Percentiles rank a stretch among this genome's conserved stretches.
Conservation (phyloP, 2,797 vertebrate genomes). For the Chelonia mydas region DNA sequence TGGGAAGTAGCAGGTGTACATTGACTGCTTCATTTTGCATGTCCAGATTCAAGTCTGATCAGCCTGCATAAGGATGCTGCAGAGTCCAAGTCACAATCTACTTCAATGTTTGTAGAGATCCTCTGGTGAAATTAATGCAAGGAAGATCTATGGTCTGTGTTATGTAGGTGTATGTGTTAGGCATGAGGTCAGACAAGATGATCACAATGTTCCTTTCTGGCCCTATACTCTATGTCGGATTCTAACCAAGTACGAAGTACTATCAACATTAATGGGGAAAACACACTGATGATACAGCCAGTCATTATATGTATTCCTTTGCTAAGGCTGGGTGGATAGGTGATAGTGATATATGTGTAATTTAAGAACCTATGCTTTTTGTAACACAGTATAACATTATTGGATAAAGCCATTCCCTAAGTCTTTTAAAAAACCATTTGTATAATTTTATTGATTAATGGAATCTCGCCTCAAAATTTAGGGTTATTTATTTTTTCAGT, state of each 20-base stretch:
- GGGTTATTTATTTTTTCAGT: slow-evolving; percentile 30
- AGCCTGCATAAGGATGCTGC: neutral
- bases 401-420: neutral
- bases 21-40: neutral
- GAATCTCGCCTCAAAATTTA: fast-evolving
- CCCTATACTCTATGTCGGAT: neutral
- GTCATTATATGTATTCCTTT: neutral
- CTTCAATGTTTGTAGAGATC: neutral
- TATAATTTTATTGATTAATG: neutral
- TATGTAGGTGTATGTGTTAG: neutral
- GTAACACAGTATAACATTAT: fast-evolving
- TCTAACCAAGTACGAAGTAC: neutral
- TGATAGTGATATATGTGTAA: fast-evolving
- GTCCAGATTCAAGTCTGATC: neutral
- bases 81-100: neutral
- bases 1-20: neutral
- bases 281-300: neutral
- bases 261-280: neutral
- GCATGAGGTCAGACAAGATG: neutral
- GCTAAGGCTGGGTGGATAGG: neutral
- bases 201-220: neutral
- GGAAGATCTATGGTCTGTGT: neutral
- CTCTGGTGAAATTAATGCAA: neutral
- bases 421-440: neutral
- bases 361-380: neutral